Base-by-base conservation (phyloP, 2,797 vertebrate genomes). In the Leptodactylus fallax region DNA sequence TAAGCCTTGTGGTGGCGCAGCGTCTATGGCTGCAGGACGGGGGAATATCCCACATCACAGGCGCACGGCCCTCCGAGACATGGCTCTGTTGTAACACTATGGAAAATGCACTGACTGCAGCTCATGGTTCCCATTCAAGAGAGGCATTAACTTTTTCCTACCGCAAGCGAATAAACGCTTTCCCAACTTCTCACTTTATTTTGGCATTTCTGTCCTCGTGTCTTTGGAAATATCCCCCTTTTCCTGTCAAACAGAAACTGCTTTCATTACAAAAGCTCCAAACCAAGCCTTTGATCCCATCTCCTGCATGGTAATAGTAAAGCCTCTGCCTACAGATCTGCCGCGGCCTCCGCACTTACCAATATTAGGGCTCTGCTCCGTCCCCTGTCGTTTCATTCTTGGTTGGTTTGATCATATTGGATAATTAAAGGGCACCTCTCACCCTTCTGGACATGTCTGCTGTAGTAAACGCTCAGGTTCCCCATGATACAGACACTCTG, bases 121-220 rank as follows among this genome's bases (percentile, higher is more conserved):
- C 77, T 81, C 77, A 63, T 81, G 45, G 21, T 86, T 85, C 72
- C 2, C 80, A 81, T 82, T 63, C 83, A 77, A 81, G 79, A 85
- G 71, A 0, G 69, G 79, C 79, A 77, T 85, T 85, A 85, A 69
- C 78, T 76, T 89, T 86, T 89, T 85, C 87, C 87, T 89, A 85
- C 78, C 83, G 16, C 83, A 85, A 79, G 83, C 16, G 67, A 89
- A 89, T 85, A 61, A 85, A 85, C 83, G 19, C 61, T 81, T 85
- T 76, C 87, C 83, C 83, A 77, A 89, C 74, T 74, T 86, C 79
- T 85, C 49, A 69, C 87, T 85, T 89, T 89, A 81, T 69, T 79
- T 88, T 88, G 87, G 87, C 87, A 23, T 76, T 85, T 55, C 23
- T 53, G 9, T 72, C 76, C 21, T 13, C 47, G 51, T 88, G 65